Conservation (phyloP, 1,140 invertebrate genomes). For the Mactra quadrangularis region DNA sequence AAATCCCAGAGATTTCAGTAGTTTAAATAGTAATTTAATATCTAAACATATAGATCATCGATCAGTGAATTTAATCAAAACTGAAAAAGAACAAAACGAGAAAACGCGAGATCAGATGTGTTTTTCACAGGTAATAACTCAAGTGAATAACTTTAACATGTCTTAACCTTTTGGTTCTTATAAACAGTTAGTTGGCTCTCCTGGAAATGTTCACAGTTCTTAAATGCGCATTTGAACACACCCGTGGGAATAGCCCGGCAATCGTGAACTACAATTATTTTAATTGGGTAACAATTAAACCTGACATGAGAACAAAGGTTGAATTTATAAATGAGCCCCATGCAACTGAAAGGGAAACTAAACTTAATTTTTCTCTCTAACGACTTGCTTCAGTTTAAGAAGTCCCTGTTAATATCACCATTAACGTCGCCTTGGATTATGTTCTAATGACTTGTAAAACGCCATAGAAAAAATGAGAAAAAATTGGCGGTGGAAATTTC, state of each 20-base stretch:
- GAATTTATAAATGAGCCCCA: conserved; percentile 38
- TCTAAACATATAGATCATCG: too few relatives aligned
- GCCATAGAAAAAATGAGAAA: too few relatives aligned
- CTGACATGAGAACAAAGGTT: conserved; percentile 38
- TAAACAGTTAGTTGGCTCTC: too few relatives aligned
- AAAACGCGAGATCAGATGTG: too few relatives aligned
- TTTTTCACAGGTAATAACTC: too few relatives aligned
- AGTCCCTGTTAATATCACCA: conserved; percentile 23
- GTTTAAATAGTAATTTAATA: too few relatives aligned
- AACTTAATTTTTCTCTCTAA: conserved; percentile 38
- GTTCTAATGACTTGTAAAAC: conserved; percentile 37
- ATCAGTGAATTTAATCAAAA: too few relatives aligned
- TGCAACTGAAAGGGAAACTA: conserved; percentile 35
- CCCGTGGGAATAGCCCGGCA: conserved; percentile 17
- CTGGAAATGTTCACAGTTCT: background rate
- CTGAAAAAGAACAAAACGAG: too few relatives aligned
- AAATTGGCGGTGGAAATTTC: too few relatives aligned
- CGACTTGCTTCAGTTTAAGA: conserved; percentile 18
- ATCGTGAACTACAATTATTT: conserved; percentile 36
- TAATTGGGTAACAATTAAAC: conserved; percentile 47
- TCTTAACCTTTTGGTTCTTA: too few relatives aligned
- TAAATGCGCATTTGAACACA: conserved; percentile 23
- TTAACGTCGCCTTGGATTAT: conserved; percentile 21
- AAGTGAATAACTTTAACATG: too few relatives aligned
- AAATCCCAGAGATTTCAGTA: too few relatives aligned